These are phyloP conservation scores for Drosophila prostipennis DNA, from an alignment of 2,888 invertebrate species.

Conservation along the genomic window DNA sequence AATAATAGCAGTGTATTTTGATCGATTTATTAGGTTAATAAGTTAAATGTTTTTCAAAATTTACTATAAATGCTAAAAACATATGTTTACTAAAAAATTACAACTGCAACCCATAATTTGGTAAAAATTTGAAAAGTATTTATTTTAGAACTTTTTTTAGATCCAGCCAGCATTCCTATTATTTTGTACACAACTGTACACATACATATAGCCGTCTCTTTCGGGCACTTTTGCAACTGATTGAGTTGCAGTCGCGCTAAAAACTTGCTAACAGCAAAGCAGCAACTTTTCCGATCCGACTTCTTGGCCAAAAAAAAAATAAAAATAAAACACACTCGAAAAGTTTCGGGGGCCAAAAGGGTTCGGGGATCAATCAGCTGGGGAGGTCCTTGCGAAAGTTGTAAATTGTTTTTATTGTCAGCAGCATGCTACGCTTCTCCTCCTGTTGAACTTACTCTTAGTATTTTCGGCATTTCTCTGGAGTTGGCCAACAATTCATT, in stretches of 20 bases:
- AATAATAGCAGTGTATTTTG: neutral
- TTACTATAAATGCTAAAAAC: too few relatives aligned
- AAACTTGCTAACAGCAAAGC: constrained; percentile 46
- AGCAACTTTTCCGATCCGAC: constrained; percentile 44
- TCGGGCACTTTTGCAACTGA: constrained; percentile 44
- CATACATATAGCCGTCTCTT: neutral
- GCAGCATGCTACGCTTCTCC: constrained; percentile 36
- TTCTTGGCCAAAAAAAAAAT: constrained; percentile 17
- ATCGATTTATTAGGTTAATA: too few relatives aligned
- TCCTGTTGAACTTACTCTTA: constrained; percentile 10
- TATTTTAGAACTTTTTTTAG: too few relatives aligned
- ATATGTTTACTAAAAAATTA: too few relatives aligned
- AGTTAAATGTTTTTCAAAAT: too few relatives aligned
- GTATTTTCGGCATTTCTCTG: constrained; percentile 27
- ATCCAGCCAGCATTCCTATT: neutral
- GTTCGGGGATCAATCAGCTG: constrained; percentile 31
- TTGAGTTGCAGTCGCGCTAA: constrained; percentile 58
- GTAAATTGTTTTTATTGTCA: constrained; percentile 72
- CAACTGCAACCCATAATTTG: neutral
- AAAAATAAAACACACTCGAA: constrained; percentile 5
- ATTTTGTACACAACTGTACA: neutral
- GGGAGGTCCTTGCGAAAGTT: constrained; percentile 40
- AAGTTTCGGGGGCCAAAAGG: constrained; percentile 11
- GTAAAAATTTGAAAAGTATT: neutral
- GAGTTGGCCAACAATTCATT: constrained; percentile 17